Base-by-base conservation (phyloP, 2,888 invertebrate species). In the Bhutanitis thaidina region DNA sequence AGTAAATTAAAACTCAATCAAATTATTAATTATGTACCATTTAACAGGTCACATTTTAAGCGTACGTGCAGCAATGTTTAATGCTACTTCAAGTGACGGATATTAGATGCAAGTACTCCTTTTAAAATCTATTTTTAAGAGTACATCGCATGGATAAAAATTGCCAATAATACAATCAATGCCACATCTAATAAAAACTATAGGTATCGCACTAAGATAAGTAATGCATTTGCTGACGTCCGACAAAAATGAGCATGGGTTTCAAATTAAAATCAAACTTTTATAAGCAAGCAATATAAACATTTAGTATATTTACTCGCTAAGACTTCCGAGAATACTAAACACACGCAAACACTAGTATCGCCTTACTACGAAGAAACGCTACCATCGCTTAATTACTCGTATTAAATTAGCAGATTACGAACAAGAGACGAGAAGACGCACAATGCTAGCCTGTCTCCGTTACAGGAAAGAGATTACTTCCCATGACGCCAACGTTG, bases 191-290 rank as follows among this genome's bases (percentile, higher is more conserved):
- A 20, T 20, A 2, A 20, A 20, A 20, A 3, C 20, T 3, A 20
- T 20, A 20, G 3, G 20, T 20, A 20, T 20, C 20, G 20, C 20
- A 20, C 3, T n/a, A 20, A 20, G 3, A 20, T 20, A 20, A 27
- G 7, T 27, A 7, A 69, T 64, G 62, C 66, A 36, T 25, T 20
- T 25, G 25, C 20, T 20, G 30, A 27, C 20, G 14, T 29, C 29
- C 10, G 43, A 16, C 37, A 3, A 30, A 29, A 15, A 36, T 16
- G 35, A 41, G 35, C 35, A 36, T 27, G 5, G 32, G 43, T 49
- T 36, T 49, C 49, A 27, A 37, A 49, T 49, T 43, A 43, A 49
- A 13, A 32, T 13, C 13, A 32, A 14, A 29, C 43, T 12, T 49
- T 27, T 7, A 27, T 1, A 27, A n/a, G 40, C 40, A 34, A 27